These are phyloP conservation scores for Antheraea yamamai DNA, from an alignment of 2,888 invertebrate genomes.

Conservation along the genomic window DNA sequence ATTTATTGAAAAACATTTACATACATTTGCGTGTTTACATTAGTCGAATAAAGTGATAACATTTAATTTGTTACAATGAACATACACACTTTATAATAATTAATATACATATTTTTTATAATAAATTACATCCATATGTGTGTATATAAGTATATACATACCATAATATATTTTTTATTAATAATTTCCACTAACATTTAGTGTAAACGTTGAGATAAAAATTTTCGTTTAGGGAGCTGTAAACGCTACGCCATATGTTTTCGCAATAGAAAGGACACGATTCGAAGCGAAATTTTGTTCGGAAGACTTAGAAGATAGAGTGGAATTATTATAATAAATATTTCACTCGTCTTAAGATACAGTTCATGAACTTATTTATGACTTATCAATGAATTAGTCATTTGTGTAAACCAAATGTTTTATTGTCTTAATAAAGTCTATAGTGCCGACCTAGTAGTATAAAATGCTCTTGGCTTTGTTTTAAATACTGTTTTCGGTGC, in stretches of 20 bases:
- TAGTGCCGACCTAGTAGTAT: conserved; percentile 64
- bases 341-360: conserved; percentile 43
- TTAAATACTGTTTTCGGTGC: conserved; percentile 14
- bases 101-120: conserved; percentile 29
- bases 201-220: conserved; percentile 38
- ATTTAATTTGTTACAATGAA: conserved; percentile 65
- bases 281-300: conserved; percentile 59
- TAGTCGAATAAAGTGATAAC: conserved; percentile 75
- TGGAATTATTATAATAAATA: conserved; percentile 35
- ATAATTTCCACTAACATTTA: conserved; percentile 28
- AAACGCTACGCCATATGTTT: conserved; percentile 33
- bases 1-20: conserved; percentile 75
- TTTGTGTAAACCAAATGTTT: conserved; percentile 60
- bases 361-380: conserved; percentile 34
- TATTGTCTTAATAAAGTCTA: conserved; percentile 81
- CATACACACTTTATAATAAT: conserved; percentile 46
- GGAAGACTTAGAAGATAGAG: conserved; percentile 64
- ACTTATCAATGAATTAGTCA: conserved; percentile 39
- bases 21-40: conserved; percentile 61
- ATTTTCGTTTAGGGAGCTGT: conserved; percentile 39
- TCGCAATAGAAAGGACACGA: conserved; percentile 43
- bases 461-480: conserved; percentile 44
- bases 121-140: conserved; percentile 55
- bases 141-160: conserved; percentile 31
- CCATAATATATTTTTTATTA: conserved; percentile 22